A percentile compares a stretch with the other conserved stretches of the same genome.
phyloP scores from a whole-genome alignment of 2,888 invertebrate species.

The Mechanitis messenoides region DNA sequence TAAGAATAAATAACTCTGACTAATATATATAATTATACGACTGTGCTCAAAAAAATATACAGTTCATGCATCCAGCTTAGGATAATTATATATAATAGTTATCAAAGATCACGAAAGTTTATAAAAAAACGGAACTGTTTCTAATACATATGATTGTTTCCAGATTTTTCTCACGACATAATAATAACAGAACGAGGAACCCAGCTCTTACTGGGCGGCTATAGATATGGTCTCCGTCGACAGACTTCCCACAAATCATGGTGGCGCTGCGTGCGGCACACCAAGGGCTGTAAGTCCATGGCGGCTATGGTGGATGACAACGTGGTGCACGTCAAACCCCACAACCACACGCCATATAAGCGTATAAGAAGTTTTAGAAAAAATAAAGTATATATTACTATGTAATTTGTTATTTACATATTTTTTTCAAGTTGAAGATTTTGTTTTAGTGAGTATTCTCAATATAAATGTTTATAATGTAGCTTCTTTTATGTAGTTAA shows the following conservation, averaged over 20 bases:
- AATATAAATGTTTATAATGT: no score
- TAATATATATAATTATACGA: no score
- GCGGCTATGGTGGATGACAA: slow-evolving; percentile 28
- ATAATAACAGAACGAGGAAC: slow-evolving; percentile 31
- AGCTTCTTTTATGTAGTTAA: no score
- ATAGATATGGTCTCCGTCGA: slow-evolving; percentile 42
- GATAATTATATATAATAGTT: no score
- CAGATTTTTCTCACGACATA: slow-evolving; percentile 13
- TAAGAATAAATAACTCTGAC: background rate
- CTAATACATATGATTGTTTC: no score
- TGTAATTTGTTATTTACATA: no score
- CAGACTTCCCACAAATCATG: slow-evolving; percentile 28
- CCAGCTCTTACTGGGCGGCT: slow-evolving; percentile 35
- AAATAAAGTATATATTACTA: background rate
- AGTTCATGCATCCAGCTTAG: no score
- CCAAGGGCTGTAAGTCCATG: slow-evolving; percentile 36
- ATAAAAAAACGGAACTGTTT: no score
- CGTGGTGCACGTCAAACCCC: slow-evolving; percentile 28
- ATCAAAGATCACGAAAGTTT: no score
- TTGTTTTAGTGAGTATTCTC: no score
- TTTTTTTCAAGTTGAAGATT: no score
- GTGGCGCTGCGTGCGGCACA: slow-evolving; percentile 44
- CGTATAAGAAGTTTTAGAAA: slow-evolving; percentile 5
- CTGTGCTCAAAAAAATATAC: no score
- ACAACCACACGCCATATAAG: slow-evolving; percentile 29